phyloP scores from a whole-genome alignment of 2,888 invertebrate genomes.

The Apeira syringaria region DNA sequence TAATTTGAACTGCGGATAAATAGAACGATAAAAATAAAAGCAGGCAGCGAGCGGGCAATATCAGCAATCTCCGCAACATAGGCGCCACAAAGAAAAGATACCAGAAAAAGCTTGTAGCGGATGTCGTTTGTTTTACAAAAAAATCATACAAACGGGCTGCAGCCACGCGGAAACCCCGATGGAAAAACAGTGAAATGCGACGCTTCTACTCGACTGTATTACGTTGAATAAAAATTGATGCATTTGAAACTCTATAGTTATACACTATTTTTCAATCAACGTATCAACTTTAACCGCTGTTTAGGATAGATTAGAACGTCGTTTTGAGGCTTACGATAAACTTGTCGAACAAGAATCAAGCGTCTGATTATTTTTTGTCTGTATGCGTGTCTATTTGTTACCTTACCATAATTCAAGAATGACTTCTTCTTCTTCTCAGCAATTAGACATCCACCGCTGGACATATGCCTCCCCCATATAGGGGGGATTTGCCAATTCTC shows the following conservation, averaged over 20 bases:
- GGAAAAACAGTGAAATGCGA: slow-evolving; percentile 48
- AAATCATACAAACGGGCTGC: slow-evolving; percentile 43
- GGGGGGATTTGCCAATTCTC: too few relatives aligned
- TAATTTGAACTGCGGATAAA: slow-evolving; percentile 28
- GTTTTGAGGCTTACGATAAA: too few relatives aligned
- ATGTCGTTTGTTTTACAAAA: slow-evolving; percentile 47
- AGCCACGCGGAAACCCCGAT: slow-evolving; percentile 46
- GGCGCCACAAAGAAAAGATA: slow-evolving; percentile 48
- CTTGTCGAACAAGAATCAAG: too few relatives aligned
- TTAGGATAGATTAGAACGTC: too few relatives aligned
- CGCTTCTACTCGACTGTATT: slow-evolving; percentile 32
- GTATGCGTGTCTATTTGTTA: too few relatives aligned
- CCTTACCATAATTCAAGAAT: too few relatives aligned
- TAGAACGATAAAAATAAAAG: slow-evolving; percentile 32
- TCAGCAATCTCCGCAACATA: slow-evolving; percentile 48
- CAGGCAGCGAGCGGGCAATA: slow-evolving; percentile 36
- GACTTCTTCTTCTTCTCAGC: too few relatives aligned
- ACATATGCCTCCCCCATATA: too few relatives aligned
- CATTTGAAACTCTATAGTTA: slow-evolving; percentile 1
- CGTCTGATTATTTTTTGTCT: too few relatives aligned
- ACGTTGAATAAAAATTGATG: slow-evolving; percentile 13
- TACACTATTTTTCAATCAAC: neutral
- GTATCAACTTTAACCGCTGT: too few relatives aligned
- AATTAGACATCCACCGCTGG: too few relatives aligned
- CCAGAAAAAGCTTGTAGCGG: slow-evolving; percentile 45